Percentiles rank a stretch among this genome's conserved stretches.
phyloP scores from a whole-genome alignment of 1,140 invertebrate genomes.

The Heliconius hewitsoni region DNA sequence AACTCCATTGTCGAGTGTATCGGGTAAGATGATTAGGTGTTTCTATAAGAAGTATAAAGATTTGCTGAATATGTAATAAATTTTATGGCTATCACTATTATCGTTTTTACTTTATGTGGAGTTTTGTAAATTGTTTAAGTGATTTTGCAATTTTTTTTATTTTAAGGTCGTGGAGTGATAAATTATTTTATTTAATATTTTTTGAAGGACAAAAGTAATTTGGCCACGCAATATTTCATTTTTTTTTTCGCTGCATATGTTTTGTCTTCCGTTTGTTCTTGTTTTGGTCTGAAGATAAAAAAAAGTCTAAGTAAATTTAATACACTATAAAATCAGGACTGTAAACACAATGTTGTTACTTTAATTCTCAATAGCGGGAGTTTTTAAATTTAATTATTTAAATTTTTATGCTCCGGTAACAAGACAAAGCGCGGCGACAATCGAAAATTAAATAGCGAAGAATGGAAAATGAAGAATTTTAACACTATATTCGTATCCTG shows the following conservation, averaged over 20 bases:
- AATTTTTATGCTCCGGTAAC: background rate
- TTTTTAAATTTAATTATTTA: background rate
- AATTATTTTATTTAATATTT: no score
- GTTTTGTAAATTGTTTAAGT: no score
- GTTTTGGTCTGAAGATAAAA: no score
- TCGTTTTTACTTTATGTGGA: background rate
- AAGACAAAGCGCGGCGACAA: background rate
- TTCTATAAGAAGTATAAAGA: slow-evolving; percentile 32
- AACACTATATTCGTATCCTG: background rate
- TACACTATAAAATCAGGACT: no score
- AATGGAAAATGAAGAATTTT: background rate
- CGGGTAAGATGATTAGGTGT: slow-evolving; percentile 70
- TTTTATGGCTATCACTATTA: background rate
- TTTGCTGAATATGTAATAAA: background rate
- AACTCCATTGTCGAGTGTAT: slow-evolving; percentile 67
- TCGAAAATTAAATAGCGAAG: background rate
- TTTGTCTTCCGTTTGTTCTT: no score
- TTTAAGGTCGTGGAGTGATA: no score
- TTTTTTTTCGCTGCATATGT: no score
- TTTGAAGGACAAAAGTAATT: no score
- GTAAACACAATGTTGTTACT: background rate
- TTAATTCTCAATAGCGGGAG: background rate
- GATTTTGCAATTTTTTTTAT: background rate
- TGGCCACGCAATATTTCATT: no score
- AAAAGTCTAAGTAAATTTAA: no score